phyloP scores from a whole-genome alignment of 2,797 vertebrate species.

The Linurgus olivaceus region DNA sequence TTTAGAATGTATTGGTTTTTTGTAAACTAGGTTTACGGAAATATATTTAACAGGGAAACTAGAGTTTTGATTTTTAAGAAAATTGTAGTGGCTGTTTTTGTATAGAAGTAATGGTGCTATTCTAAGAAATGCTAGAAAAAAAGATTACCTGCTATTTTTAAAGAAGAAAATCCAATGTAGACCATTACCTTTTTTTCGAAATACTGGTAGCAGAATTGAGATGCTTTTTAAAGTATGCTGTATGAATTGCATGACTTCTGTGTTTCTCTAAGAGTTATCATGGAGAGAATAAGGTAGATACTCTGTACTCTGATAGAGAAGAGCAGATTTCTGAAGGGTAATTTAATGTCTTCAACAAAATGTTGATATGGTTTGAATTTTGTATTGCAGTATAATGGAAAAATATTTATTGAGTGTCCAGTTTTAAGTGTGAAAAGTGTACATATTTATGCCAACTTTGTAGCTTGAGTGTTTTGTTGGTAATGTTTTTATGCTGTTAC shows the following conservation, averaged over 20 bases:
- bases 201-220: neutral
- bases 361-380: neutral
- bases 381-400: neutral
- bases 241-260: neutral
- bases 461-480: neutral
- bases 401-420: neutral
- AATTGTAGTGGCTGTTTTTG: neutral
- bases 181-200: neutral
- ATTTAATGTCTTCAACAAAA: neutral
- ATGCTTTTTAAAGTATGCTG: neutral
- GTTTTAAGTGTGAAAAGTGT: neutral
- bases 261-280: neutral
- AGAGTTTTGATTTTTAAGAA: neutral
- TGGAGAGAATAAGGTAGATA: neutral
- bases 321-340: neutral
- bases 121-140: neutral
- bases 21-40: neutral
- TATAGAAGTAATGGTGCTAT: neutral
- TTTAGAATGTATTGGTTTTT: neutral
- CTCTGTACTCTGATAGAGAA: neutral
- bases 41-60: neutral
- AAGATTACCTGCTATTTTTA: neutral
- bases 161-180: neutral
- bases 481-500: neutral
- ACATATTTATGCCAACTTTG: neutral